Conservation (phyloP, 2,113 vertebrate species). For the Bostrychus sinensis region DNA sequence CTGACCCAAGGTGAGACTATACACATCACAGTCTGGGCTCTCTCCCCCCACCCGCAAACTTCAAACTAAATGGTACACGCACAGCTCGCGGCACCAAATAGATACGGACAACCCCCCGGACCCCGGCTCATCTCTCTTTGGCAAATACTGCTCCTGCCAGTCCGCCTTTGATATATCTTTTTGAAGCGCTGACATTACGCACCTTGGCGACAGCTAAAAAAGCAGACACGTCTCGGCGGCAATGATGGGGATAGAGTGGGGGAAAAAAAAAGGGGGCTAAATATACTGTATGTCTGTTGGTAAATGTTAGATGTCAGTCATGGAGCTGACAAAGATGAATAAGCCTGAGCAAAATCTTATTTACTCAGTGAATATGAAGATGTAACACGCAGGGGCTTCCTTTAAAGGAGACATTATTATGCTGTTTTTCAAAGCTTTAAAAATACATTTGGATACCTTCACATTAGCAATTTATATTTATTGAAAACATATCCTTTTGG, state of each 20-base stretch:
- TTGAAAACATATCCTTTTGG: too few relatives aligned
- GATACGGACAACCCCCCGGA: background rate
- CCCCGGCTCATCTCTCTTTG: background rate
- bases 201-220: constrained; percentile 18
- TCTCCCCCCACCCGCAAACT: constrained; percentile 3
- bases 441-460: too few relatives aligned
- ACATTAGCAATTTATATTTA: too few relatives aligned
- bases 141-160: constrained; percentile 9
- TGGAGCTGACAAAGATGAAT: background rate
- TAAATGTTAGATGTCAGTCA: constrained; percentile 41
- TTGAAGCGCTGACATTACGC: constrained; percentile 8
- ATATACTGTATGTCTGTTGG: background rate
- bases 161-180: constrained; percentile 19
- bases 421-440: too few relatives aligned
- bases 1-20: constrained; percentile 17
- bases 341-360: constrained; percentile 14
- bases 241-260: constrained; percentile 5
- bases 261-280: constrained; percentile 9
- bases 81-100: constrained; percentile 14
- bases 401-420: too few relatives aligned
- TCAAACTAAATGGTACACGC: constrained; percentile 27
- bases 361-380: too few relatives aligned
- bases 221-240: background rate
- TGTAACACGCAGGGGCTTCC: too few relatives aligned
- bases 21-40: constrained; percentile 27